phyloP scores from a whole-genome alignment of 1,140 invertebrate genomes.

The Carposina sasakii region DNA sequence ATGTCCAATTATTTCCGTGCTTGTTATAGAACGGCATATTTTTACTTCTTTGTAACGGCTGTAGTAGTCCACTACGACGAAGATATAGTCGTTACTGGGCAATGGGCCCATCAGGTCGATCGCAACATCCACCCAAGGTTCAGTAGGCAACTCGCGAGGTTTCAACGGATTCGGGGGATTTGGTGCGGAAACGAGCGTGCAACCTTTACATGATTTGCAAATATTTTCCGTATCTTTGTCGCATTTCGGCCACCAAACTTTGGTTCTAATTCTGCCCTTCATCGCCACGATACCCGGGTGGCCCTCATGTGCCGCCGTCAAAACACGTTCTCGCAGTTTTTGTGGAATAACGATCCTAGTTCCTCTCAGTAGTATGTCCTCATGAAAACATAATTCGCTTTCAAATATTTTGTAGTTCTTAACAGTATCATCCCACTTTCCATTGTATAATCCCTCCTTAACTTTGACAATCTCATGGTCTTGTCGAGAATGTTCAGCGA shows the following conservation, averaged over 20 bases:
- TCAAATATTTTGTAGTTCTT: slow-evolving; percentile 4
- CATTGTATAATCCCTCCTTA: neutral
- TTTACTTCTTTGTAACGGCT: slow-evolving; percentile 13
- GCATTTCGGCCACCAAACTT: slow-evolving; percentile 50
- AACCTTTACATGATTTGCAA: slow-evolving; percentile 53
- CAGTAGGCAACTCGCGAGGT: slow-evolving; percentile 18
- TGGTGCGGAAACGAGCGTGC: slow-evolving; percentile 28
- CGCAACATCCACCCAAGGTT: slow-evolving; percentile 21
- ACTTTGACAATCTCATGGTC: neutral
- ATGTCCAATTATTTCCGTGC: slow-evolving; percentile 13
- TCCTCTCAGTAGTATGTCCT: neutral
- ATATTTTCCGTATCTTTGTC: slow-evolving; percentile 56
- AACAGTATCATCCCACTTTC: neutral
- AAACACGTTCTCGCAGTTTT: slow-evolving; percentile 19
- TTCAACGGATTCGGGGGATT: slow-evolving; percentile 21
- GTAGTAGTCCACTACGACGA: slow-evolving; percentile 16
- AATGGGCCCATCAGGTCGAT: slow-evolving; percentile 23
- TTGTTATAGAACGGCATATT: slow-evolving; percentile 5
- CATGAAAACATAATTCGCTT: slow-evolving; percentile 4
- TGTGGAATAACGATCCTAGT: slow-evolving; percentile 28
- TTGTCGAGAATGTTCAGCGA: neutral
- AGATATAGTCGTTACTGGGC: slow-evolving; percentile 17
- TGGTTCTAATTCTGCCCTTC: slow-evolving; percentile 66
- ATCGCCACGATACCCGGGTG: slow-evolving; percentile 36
- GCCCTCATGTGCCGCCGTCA: slow-evolving; percentile 46